Evolutionary conservation across 2,888 invertebrate genomes (phyloP).

Genomic region (Drosophila mettleri): DNA sequence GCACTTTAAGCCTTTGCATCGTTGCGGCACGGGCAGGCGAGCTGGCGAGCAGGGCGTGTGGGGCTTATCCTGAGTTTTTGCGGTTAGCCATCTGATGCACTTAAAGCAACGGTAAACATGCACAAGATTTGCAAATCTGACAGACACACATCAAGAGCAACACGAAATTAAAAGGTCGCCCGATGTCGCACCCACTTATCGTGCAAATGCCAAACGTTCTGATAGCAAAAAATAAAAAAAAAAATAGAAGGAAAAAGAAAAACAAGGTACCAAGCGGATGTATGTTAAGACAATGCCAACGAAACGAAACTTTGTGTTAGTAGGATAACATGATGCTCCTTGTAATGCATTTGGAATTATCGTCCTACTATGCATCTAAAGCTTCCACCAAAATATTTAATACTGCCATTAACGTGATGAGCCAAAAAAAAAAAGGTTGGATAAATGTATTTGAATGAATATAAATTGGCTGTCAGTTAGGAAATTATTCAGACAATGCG

Average conservation of each 20-base stretch:
- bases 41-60: background rate
- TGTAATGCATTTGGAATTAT: no score
- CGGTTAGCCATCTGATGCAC: slow-evolving; percentile 46
- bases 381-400: no score
- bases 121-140: slow-evolving; percentile 46
- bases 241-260: background rate
- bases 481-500: background rate
- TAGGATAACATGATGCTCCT: no score
- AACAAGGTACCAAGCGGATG: background rate
- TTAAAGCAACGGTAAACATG: slow-evolving; percentile 51
- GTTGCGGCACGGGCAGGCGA: slow-evolving; percentile 4
- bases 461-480: background rate
- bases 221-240: background rate
- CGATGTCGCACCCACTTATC: slow-evolving; percentile 21
- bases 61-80: slow-evolving; percentile 25
- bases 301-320: no score
- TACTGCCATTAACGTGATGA: no score
- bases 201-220: slow-evolving; percentile 4
- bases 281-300: background rate
- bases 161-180: slow-evolving; percentile 23
- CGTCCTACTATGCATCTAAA: no score
- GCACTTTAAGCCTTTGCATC: slow-evolving; percentile 42
- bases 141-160: slow-evolving; percentile 29
- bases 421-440: no score
- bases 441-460: background rate